Conservation (phyloP, 2,888 invertebrate species). For the Drosophila histrio region DNA sequence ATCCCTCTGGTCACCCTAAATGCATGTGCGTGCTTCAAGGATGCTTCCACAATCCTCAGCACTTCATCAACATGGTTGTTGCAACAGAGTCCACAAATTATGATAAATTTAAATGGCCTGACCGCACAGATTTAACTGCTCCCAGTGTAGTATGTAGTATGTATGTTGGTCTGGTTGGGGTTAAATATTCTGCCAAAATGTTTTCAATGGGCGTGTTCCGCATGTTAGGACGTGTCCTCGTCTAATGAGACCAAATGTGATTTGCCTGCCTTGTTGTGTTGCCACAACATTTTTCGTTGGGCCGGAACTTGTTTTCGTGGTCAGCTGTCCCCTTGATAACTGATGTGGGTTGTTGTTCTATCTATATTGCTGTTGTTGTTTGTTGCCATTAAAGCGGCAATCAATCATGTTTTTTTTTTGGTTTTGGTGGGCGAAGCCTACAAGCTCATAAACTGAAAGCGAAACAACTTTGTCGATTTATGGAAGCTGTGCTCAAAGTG, state of each 20-base stretch:
- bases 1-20: slow-evolving; percentile 5
- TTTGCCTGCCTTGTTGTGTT: slow-evolving; percentile 39
- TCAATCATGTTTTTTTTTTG: slow-evolving; percentile 49
- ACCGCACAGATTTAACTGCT: slow-evolving; percentile 18
- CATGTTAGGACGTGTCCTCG: slow-evolving; percentile 4
- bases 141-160: too few species aligned
- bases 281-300: not conserved
- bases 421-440: slow-evolving; percentile 25
- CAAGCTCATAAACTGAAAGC: slow-evolving; percentile 40
- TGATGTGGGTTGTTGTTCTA: slow-evolving; percentile 3
- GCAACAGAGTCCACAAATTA: slow-evolving; percentile 18
- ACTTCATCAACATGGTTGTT: not conserved
- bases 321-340: not conserved
- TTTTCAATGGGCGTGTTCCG: slow-evolving; percentile 11
- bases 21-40: slow-evolving; percentile 3
- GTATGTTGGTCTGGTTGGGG: not conserved
- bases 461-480: slow-evolving; percentile 33
- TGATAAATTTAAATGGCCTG: slow-evolving; percentile 16
- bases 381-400: slow-evolving; percentile 44
- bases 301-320: slow-evolving; percentile 6
- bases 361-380: not conserved
- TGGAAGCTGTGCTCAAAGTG: slow-evolving; percentile 39
- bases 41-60: slow-evolving; percentile 3
- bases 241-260: slow-evolving; percentile 43
- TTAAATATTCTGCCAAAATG: slow-evolving; percentile 13